A percentile compares a stretch with the other conserved stretches of the same genome.
These are phyloP conservation scores for Ophthalmolycus amberensis DNA, from an alignment of 2,113 vertebrate species.

Conservation along the genomic window DNA sequence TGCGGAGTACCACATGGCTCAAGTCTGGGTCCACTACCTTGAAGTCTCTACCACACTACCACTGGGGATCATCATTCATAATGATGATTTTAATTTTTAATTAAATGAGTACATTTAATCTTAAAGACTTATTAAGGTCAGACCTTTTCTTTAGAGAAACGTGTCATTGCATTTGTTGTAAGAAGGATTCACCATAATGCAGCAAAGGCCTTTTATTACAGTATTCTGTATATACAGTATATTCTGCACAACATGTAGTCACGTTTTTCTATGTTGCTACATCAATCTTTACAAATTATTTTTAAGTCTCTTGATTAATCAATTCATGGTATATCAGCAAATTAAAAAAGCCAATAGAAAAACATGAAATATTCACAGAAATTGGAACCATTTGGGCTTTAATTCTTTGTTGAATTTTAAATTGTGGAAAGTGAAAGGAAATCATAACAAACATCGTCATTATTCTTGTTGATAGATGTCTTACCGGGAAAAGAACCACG, in stretches of 20 bases:
- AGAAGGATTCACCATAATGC: too few species aligned
- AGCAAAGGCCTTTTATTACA: not conserved
- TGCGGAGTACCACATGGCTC: not conserved
- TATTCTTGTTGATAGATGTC: constrained; percentile 1
- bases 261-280: not conserved
- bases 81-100: not conserved
- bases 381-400: not conserved
- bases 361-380: not conserved
- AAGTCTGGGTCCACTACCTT: not conserved
- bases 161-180: not conserved
- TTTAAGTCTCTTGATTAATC: not conserved
- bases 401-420: not conserved
- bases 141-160: not conserved
- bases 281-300: not conserved
- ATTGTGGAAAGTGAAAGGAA: not conserved
- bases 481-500: constrained; percentile 90
- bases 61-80: not conserved
- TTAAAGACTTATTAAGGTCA: not conserved
- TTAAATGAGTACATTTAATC: not conserved
- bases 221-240: too few species aligned
- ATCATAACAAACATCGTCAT: not conserved
- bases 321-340: not conserved
- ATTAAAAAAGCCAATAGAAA: not conserved
- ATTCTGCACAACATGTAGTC: not conserved
- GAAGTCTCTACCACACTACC: not conserved